These are phyloP conservation scores for Lissocephala sabroskyi DNA, from an alignment of 2,888 invertebrate species.

Conservation along the genomic window DNA sequence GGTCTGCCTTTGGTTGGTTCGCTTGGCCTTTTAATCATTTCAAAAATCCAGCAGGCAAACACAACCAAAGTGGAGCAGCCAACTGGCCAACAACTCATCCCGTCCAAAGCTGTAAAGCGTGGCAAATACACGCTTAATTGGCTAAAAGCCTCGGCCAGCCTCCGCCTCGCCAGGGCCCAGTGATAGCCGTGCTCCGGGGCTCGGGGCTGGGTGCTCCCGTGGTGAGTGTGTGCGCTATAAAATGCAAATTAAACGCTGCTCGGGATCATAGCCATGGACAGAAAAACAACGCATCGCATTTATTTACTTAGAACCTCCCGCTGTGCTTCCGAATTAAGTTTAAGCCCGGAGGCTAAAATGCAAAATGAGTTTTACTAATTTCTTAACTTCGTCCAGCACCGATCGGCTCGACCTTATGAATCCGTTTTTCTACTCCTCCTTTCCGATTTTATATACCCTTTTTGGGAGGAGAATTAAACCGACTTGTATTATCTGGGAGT, in stretches of 20 bases:
- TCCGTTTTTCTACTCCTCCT: not conserved
- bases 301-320: conserved; percentile 77
- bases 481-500: too few relatives aligned
- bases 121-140: conserved; percentile 65
- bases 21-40: conserved; percentile 62
- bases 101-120: conserved; percentile 54
- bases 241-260: conserved; percentile 69
- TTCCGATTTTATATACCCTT: not conserved
- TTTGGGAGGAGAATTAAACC: too few relatives aligned
- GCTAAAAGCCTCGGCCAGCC: conserved; percentile 33
- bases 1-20: too few relatives aligned
- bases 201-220: conserved; percentile 5
- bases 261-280: conserved; percentile 52
- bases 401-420: conserved; percentile 16
- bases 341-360: conserved; percentile 80
- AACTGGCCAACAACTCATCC: conserved; percentile 1
- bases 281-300: conserved; percentile 62
- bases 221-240: too few relatives aligned
- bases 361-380: conserved; percentile 74
- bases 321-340: conserved; percentile 83
- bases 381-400: conserved; percentile 55
- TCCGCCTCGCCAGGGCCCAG: not conserved
- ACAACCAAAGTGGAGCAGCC: conserved; percentile 50
- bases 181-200: not conserved
- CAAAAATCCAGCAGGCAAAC: conserved; percentile 33